Base-by-base conservation (phyloP, 1,140 invertebrate genomes). In the Drosophila subpulchrella region DNA sequence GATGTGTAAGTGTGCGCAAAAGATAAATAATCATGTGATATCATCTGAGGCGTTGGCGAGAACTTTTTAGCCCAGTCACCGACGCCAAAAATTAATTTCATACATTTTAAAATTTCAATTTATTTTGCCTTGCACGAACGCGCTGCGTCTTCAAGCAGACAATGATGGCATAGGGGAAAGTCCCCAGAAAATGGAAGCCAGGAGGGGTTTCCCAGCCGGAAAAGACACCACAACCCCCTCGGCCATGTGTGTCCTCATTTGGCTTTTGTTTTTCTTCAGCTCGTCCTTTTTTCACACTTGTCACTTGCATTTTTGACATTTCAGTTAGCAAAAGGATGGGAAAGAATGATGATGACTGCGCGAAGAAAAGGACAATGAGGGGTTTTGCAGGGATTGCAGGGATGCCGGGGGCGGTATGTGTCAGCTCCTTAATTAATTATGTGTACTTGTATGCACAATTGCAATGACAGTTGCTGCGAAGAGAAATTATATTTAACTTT, bases 61-160 rank as follows among this genome's bases (percentile, higher is more conserved):
- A 55, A 50, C 68, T 63, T 74, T 75, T 75, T 63, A 56, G 46
- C 54, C 65, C 65, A 59, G 68, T 61, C 66, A 53, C 51, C 63
- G 42, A 61, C 60, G 77, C 83, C 79, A 88, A 88, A 86, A 88
- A 86, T 86, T 86, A 86, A 86, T 86, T 88, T 86, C 79, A 88
- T 86, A 86, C 83, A 86, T 88, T 86, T 86, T 86, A 86, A 86
- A 86, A 86, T 86, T 88, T 86, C 83, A 88, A 86, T 86, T 86
- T 86, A 86, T 86, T 88, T 81, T 77, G 63, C 76, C 62, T 39
- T 71, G 83, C 83, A 86, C 83, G 83, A 86, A 76, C 81, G 83
- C 83, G 79, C 83, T 70, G 70, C 67, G 66, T 84, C 81, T 84
- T 80, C 81, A 77, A 80, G 75, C 83, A 88, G 75, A 79, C 76